Percentiles rank a stretch among this genome's conserved stretches.
Conservation (phyloP, 2,888 invertebrate genomes). For the Aporophyla nigra region DNA sequence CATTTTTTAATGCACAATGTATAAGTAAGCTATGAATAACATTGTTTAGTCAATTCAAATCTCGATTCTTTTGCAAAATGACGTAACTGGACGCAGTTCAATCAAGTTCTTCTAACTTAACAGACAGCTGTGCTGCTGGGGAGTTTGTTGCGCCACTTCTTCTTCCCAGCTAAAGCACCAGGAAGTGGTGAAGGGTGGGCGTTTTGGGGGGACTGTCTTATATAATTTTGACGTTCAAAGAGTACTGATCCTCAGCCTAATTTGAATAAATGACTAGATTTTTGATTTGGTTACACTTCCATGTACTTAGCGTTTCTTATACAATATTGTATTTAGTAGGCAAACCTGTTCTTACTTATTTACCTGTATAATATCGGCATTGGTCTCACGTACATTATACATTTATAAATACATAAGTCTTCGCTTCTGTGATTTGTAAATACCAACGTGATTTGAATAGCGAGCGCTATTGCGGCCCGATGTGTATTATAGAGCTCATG, state of each 20-base stretch:
- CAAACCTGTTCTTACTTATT: slow-evolving; percentile 9
- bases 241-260: too few relatives aligned
- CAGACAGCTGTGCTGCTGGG: too few relatives aligned
- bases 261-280: too few relatives aligned
- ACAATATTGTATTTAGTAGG: not conserved
- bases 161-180: too few relatives aligned
- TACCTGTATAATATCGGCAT: slow-evolving; percentile 29
- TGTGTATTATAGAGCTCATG: slow-evolving; percentile 29
- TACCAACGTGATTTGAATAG: slow-evolving; percentile 64
- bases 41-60: not conserved
- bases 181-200: too few relatives aligned
- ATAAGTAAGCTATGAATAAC: not conserved
- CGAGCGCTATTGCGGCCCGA: slow-evolving; percentile 41
- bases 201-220: too few relatives aligned
- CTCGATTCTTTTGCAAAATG: not conserved
- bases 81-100: too few relatives aligned
- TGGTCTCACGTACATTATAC: slow-evolving; percentile 58
- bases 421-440: slow-evolving; percentile 60
- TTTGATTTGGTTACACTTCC: not conserved
- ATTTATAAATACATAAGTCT: slow-evolving; percentile 50
- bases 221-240: too few relatives aligned
- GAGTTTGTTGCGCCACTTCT: too few relatives aligned
- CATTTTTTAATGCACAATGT: not conserved
- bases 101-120: too few relatives aligned
- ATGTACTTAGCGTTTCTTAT: not conserved